These are phyloP conservation scores for Elephantulus edwardii DNA, from an alignment of 2,113 vertebrate species.

Conservation along the genomic window DNA sequence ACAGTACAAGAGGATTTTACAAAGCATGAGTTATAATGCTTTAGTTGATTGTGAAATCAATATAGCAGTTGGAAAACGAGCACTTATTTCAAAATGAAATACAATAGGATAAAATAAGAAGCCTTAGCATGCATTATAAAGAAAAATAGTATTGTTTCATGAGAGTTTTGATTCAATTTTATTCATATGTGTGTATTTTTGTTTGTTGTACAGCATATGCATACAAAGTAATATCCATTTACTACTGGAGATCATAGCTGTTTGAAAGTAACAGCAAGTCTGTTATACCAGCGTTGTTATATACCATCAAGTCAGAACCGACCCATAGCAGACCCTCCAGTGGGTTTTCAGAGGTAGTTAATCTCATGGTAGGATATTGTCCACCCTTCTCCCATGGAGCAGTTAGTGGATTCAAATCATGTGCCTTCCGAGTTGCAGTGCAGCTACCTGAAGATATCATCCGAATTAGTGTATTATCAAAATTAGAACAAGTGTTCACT, in stretches of 20 bases:
- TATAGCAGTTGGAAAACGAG: not conserved
- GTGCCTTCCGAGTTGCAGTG: too few relatives aligned
- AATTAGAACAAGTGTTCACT: not conserved
- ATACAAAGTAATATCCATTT: slow-evolving; percentile 16
- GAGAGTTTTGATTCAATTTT: slow-evolving; percentile 21
- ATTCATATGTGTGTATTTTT: not conserved
- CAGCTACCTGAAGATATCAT: not conserved
- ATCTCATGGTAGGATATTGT: too few relatives aligned
- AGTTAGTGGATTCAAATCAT: too few relatives aligned
- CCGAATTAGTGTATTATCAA: not conserved
- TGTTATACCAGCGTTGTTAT: too few relatives aligned
- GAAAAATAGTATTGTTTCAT: not conserved
- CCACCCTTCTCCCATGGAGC: too few relatives aligned
- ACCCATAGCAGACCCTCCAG: too few relatives aligned
- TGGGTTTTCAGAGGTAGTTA: too few relatives aligned
- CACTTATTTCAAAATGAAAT: slow-evolving; percentile 5
- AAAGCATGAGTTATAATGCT: not conserved
- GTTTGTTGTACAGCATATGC: not conserved
- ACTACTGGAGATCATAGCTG: too few relatives aligned
- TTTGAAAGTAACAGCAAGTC: too few relatives aligned
- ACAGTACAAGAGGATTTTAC: not conserved
- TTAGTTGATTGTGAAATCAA: slow-evolving; percentile 12
- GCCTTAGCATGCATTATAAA: not conserved
- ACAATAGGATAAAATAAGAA: slow-evolving; percentile 7
- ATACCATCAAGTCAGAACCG: too few relatives aligned